Evolutionary conservation across 2,113 vertebrate genomes (phyloP).

Genomic region (Upupa epops): DNA sequence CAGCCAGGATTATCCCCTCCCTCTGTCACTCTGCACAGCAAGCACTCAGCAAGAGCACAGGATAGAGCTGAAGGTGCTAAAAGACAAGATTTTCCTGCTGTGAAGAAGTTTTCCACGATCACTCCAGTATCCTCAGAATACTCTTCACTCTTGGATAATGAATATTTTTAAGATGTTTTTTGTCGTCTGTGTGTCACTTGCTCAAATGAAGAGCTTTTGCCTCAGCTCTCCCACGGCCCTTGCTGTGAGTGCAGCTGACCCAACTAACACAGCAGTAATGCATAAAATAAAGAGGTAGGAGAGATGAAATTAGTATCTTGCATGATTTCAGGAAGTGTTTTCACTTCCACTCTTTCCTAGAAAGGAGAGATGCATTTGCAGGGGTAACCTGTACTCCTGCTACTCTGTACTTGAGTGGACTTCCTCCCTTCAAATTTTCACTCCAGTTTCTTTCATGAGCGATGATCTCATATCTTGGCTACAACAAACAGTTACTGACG

Average conservation of each 20-base stretch:
- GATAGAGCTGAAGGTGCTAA: neutral
- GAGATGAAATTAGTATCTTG: neutral
- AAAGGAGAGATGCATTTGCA: neutral
- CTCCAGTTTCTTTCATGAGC: neutral
- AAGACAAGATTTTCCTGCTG: neutral
- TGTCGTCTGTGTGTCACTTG: neutral
- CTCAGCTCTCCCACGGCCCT: neutral
- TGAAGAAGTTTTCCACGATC: neutral
- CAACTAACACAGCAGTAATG: rapidly evolving
- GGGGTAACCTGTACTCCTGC: neutral
- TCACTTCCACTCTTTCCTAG: neutral
- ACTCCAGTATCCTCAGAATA: neutral
- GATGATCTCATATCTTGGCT: neutral
- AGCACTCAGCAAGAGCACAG: neutral
- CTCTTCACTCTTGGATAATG: neutral
- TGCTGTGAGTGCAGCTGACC: neutral
- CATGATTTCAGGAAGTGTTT: neutral
- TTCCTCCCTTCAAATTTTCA: neutral
- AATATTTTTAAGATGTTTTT: neutral
- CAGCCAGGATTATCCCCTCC: neutral
- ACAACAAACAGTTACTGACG: neutral
- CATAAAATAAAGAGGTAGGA: neutral
- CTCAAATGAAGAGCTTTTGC: neutral
- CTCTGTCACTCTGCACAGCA: neutral
- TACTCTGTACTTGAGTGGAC: neutral